Evolutionary conservation across 2,888 invertebrate species (phyloP), one percentile per base, ranked within the genome.

Genomic region (Scaeva pyrastri): DNA sequence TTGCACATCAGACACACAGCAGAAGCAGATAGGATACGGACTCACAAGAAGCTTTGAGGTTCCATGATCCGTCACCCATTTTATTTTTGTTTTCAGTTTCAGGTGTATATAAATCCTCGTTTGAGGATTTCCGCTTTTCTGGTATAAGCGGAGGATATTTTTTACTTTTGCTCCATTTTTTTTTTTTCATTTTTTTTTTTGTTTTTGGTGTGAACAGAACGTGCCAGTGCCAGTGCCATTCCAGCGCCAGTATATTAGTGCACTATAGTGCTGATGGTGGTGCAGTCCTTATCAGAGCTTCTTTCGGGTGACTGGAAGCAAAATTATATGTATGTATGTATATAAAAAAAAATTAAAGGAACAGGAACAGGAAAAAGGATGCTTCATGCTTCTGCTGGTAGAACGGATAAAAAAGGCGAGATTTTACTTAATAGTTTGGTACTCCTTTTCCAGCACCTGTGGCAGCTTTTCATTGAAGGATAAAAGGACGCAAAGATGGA

Each of bases 381-480:
- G 58, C 72, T 79, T 5, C 71, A 78, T 77, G 58, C 75, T 79
- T 4, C 71, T 62, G 36, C 62, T 78, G 56, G n/a, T 21, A 62
- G 36, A 72, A 60, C 11, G 36, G 23, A 66, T 64, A 26, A 52
- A 73, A 41, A 81, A 58, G n/a, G 48, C 31, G 39, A 39, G 39
- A 70, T 66, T 55, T 70, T 68, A 55, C 62, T 71, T 66, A 84
- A 79, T 75, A 84, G 83, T 84, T 79, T 58, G 71, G 64, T 48
- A 68, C 72, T 76, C 72, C 43, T 76, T 45, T 60, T 16, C 16
- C 68, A 60, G 55, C 85, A 85, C 84, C 84, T 85, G 84, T 80
- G 72, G 84, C 80, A 80, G 66, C 43, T 16, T 39, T 66, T 66
- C 66, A 50, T 50, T 66, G 31, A 31, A 39, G 41, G 31, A 58